Evolutionary conservation across 1,140 invertebrate genomes (phyloP).

Genomic region (Mamestra configurata): DNA sequence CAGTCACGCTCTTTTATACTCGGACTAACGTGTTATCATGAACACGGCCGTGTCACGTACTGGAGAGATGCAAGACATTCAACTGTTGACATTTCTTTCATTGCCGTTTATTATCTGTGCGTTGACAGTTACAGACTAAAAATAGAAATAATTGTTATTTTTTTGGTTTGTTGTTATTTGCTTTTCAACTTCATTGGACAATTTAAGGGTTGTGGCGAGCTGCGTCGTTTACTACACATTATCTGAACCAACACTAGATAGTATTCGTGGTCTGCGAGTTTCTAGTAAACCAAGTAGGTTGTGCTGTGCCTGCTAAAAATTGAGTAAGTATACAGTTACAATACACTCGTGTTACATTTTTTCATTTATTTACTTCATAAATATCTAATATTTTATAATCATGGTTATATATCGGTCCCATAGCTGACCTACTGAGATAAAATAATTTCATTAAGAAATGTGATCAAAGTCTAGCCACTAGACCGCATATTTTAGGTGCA

Average conservation of each 20-base stretch:
- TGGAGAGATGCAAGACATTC: neutral
- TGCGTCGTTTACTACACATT: too few relatives aligned
- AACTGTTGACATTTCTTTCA: neutral
- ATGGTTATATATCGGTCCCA: neutral
- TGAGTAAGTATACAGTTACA: too few relatives aligned
- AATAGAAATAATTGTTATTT: neutral
- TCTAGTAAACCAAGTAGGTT: too few relatives aligned
- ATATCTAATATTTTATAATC: too few relatives aligned
- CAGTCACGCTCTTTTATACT: conserved; percentile 1
- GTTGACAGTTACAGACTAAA: neutral
- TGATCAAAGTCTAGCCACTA: neutral
- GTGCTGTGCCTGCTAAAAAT: too few relatives aligned
- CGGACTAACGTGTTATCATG: conserved; percentile 35
- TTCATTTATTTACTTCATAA: too few relatives aligned
- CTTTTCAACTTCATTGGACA: too few relatives aligned
- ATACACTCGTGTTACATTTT: too few relatives aligned
- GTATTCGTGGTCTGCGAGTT: too few relatives aligned
- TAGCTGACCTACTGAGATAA: neutral
- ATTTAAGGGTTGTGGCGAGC: too few relatives aligned
- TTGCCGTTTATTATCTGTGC: neutral
- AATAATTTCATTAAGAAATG: neutral
- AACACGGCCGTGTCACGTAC: conserved; percentile 16
- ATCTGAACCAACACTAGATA: too few relatives aligned
- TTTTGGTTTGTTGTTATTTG: neutral
- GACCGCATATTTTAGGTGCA: conserved; percentile 20